Base-by-base conservation (phyloP, 2,888 invertebrate species). In the Nemurella pictetii region DNA sequence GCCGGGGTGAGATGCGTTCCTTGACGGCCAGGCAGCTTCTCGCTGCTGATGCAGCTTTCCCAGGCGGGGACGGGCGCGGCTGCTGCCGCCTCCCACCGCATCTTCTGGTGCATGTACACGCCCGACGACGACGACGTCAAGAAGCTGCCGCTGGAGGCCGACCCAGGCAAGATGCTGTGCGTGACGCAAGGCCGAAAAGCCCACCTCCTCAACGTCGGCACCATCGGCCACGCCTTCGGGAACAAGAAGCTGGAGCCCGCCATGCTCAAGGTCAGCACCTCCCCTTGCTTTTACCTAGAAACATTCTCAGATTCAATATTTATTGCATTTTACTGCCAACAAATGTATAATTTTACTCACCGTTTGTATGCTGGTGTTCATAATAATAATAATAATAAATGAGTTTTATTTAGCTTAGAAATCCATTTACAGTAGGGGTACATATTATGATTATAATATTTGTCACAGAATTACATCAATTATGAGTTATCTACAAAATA, bases 101-200 rank as follows among this genome's bases (percentile, higher is more conserved):
- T 98, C 77, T 95, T 97, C 88, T 98, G 98, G 98, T 98, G 98
- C 89, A 97, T 98, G 0, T 98, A 95, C 91, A 94, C 97, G 86
- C 96, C 97, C 85, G 94, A 93, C 86, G 94, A 93, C 5, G 93
- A 93, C 12, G 93, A 94, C 72, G 91, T 90, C 85, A 89, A 91
- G 80, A 86, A 89, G 2, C 90, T 92, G 1, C 85, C 87, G 30
- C 87, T 88, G 7, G 94, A 94, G 77, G 72, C 27, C 27, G 95
- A 95, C 88, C 94, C 94, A 27, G 95, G 95, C 29, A 94, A 95
- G 88, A 92, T 97, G 88, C 92, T 98, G 88, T 95, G 96, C 85
- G 93, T 97, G 88, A 94, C 97, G 1, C 95, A 97, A 89, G 95
- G 94, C 75, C 93, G 93, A 87, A 94, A 90, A 85, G 90, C 90